Base-by-base conservation (phyloP, 30 jellyfish, hydroid and myxozoan genomes). In the Turritopsis dohrnii region DNA sequence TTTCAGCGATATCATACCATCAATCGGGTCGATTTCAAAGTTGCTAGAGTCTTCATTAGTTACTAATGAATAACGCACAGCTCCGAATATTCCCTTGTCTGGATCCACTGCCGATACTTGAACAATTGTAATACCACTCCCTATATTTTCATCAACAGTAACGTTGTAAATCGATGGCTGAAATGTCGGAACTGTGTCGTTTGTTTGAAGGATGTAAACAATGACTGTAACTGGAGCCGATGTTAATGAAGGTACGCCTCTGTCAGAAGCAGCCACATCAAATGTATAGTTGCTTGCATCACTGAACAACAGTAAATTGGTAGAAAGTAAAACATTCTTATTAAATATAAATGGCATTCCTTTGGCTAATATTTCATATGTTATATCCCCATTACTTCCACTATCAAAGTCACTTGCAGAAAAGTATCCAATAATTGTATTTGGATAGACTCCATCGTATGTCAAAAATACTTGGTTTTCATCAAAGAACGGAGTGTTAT, bases 111-210 rank as follows among this genome's bases (percentile, higher is more conserved):
- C 83, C 13, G 83, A 24, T 8, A 74, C 26, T 29, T 30, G 72
- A 0, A 24, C 16, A 26, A 74, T 26, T 22, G 16, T 21, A 21
- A 29, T 21, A 24, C 83, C 83, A 29, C 26, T n/a, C 17, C 54
- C 24, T 0, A 29, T 74, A 74, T 74, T 52, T 74, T 74, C 83
- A n/a, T 72, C 83, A 24, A 74, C n/a, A 0, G 1, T 74, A 9
- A 24, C 26, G 19, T 22, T 28, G 53, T 71, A 66, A 9, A 29
- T 65, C 54, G 72, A 26, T 41, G 81, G 83, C 66, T 83, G 21
- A 76, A 92, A 92, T 31, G 74, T 71, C 3, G 97, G 97, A 53
- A 88, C 74, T 30, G 85, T 87, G 71, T 92, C 97, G 66, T 87
- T 92, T 41, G 65, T 83, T 53, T 87, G 96, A 16, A 72, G 71